phyloP scores from a whole-genome alignment of 2,888 invertebrate genomes.

The Melanophora roralis region DNA sequence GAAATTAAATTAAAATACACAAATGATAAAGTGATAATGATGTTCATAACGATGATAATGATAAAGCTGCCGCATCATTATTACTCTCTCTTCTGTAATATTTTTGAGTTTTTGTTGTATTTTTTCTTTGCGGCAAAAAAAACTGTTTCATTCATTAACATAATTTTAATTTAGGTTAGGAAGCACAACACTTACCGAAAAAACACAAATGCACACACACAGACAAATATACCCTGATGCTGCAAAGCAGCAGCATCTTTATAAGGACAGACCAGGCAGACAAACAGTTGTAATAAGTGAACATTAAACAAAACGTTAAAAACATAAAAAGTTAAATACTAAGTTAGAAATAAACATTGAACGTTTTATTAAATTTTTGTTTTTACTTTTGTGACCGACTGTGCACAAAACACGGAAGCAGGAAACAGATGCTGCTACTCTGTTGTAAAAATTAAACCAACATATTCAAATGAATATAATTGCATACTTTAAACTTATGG shows the following conservation, averaged over 20 bases:
- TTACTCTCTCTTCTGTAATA: slow-evolving; percentile 18
- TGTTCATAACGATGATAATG: background rate
- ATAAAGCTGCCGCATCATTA: slow-evolving; percentile 17
- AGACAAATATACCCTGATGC: slow-evolving; percentile 26
- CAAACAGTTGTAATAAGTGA: slow-evolving; percentile 26
- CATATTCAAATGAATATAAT: background rate
- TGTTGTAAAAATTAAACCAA: background rate
- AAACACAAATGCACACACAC: too few relatives aligned
- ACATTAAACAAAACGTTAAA: slow-evolving; percentile 6
- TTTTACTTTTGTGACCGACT: slow-evolving; percentile 14
- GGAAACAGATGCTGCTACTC: slow-evolving; percentile 50
- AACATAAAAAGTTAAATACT: slow-evolving; percentile 48
- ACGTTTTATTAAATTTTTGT: slow-evolving; percentile 30
- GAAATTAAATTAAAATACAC: slow-evolving; percentile 55
- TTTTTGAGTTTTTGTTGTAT: background rate
- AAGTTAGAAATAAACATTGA: slow-evolving; percentile 56
- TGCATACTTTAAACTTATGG: too few relatives aligned
- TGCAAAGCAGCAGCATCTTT: slow-evolving; percentile 3
- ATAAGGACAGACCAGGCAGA: slow-evolving; percentile 16
- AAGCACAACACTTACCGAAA: slow-evolving; percentile 64
- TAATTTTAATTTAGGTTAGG: slow-evolving; percentile 76
- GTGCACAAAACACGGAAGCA: slow-evolving; percentile 33
- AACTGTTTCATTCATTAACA: slow-evolving; percentile 70
- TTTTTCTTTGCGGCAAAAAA: slow-evolving; percentile 17
- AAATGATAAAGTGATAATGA: slow-evolving; percentile 56